Evolutionary conservation across 2,888 invertebrate species (phyloP), one percentile per base, ranked within the genome.

Genomic region (Panopea generosa): DNA sequence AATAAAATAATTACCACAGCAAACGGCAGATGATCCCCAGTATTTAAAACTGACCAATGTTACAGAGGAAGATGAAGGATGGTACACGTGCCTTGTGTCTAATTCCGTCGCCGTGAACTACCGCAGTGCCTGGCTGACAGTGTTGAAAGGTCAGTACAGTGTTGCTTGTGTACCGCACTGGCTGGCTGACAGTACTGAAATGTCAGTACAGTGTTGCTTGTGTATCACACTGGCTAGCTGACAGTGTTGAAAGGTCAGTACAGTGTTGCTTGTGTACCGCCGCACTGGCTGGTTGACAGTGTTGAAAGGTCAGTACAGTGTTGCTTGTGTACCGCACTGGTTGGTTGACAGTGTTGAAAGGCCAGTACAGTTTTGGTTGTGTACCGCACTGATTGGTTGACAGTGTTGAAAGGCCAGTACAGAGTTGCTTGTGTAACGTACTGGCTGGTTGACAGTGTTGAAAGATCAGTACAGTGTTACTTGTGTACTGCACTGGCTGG

Each of bases 31-130:
- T 45, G 82, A 93, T 87, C 95, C 96, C 0, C 96, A 97, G 91
- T 94, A 95, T 24, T 93, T 98, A 62, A 95, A 95, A 50, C 93
- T 99, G 50, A 94, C 94, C 83, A 99, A 99, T 92, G 97, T 98
- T 0, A 97, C 97, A 0, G 94, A 95, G 82, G 95, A 96, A 26
- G 96, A 98, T 88, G 97, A 97, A 92, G 99, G 99, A 4, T 97
- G 97, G 96, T 99, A 99, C 90, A 96, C 97, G 0, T 99, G 99
- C 92, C 94, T 98, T 0, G 98, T 97, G 1, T 95, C 96, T 43
- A 99, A 99, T 91, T 95, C 95, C 49, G 93, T 98, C 49, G 99
- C 99, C 0, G 87, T 90, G 76, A 83, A 79, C 22, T 89, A 87
- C 72, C 76, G 79, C 3, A 96, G 96, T 61, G 98, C 97, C 53